These are phyloP conservation scores for Stichopus chloronotus DNA, from an alignment of 35 echinoderm and acorn worm species.

Conservation along the genomic window DNA sequence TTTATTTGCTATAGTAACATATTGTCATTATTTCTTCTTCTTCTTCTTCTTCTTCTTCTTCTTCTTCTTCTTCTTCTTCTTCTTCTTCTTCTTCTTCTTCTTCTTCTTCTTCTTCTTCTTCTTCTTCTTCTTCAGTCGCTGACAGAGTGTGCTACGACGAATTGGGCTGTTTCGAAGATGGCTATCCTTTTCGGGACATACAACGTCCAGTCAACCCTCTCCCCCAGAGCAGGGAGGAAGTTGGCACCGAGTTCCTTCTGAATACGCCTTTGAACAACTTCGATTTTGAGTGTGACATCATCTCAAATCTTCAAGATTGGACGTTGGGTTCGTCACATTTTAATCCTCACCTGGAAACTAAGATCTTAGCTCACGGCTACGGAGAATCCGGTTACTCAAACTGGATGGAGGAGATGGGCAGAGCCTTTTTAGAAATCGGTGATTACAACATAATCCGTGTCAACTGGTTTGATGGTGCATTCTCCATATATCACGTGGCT, in stretches of 20 bases:
- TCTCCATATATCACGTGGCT: constrained; percentile 6
- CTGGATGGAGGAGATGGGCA: constrained; percentile 36
- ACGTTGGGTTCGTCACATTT: constrained; percentile 12
- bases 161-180: constrained; percentile 60
- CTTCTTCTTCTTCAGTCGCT: no score
- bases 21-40: no score
- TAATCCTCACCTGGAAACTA: constrained; percentile 42
- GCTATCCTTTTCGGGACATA: constrained; percentile 34
- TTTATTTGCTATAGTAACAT: no score
- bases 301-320: neutral
- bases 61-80: no score
- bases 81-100: no score
- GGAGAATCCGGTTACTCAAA: constrained; percentile 31
- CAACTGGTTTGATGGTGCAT: constrained; percentile 55
- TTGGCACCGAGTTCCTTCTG: constrained; percentile 53
- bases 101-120: no score
- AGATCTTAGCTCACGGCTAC: constrained; percentile 50
- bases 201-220: constrained; percentile 38
- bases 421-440: constrained; percentile 10
- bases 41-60: no score
- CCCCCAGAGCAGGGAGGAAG: constrained; percentile 8
- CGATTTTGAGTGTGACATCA: constrained; percentile 46
- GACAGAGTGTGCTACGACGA: constrained; percentile 56
- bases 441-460: constrained; percentile 49
- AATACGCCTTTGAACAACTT: constrained; percentile 43